Evolutionary conservation across 1,140 invertebrate genomes (phyloP).

Genomic region (Drosophila sturtevanti): DNA sequence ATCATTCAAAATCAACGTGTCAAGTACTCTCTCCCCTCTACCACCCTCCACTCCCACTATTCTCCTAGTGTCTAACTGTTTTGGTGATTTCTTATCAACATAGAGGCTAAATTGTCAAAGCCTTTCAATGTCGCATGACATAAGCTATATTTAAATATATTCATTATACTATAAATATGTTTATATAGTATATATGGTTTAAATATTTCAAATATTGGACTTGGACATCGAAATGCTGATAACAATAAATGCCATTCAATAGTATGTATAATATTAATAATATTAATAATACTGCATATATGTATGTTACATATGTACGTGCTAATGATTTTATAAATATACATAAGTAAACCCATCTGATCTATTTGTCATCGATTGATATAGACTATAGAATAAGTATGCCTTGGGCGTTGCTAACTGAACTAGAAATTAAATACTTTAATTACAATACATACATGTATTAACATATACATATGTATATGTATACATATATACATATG

Average conservation of each 20-base stretch:
- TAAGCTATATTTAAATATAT: constrained; percentile 37
- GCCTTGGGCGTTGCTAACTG: not conserved
- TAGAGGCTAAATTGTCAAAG: constrained; percentile 15
- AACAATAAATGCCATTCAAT: constrained; percentile 3
- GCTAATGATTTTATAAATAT: constrained; percentile 25
- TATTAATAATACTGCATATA: not conserved
- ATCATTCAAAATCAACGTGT: constrained; percentile 58
- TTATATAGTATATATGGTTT: not conserved
- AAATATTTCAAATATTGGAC: constrained; percentile 10
- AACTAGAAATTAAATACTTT: not conserved
- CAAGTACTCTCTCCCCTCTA: constrained; percentile 3
- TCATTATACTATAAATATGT: constrained; percentile 21
- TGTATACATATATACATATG: too few species aligned
- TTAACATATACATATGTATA: too few species aligned
- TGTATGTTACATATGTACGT: too few species aligned
- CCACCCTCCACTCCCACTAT: too few species aligned
- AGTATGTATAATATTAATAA: not conserved
- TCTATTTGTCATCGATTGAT: constrained; percentile 44
- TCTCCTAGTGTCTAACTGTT: not conserved
- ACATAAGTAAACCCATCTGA: not conserved
- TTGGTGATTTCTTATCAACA: constrained; percentile 48
- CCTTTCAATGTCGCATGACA: constrained; percentile 54
- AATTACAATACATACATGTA: too few species aligned
- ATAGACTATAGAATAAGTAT: not conserved
- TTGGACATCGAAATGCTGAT: constrained; percentile 10